phyloP scores from a whole-genome alignment of 1,140 invertebrate genomes.

The Drosophila bocki region DNA sequence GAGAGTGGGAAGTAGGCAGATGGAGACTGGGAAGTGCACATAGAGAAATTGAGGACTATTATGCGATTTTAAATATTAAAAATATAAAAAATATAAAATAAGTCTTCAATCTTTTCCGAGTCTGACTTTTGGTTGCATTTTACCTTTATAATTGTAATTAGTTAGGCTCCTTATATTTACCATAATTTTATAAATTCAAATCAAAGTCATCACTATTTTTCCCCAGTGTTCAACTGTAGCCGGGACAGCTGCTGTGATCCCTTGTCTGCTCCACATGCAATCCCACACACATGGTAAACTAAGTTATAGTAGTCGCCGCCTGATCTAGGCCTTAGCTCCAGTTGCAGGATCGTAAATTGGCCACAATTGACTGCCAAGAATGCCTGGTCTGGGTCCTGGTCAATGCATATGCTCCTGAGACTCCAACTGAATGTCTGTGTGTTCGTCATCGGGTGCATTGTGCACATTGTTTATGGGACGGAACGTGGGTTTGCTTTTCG shows the following conservation, averaged over 20 bases:
- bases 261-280: conserved; percentile 47
- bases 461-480: conserved; percentile 13
- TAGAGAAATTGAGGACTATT: background rate
- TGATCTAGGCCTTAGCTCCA: conserved; percentile 50
- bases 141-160: too few species aligned
- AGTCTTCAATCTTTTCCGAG: background rate
- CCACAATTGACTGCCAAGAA: conserved; percentile 69
- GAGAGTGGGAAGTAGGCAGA: conserved; percentile 31
- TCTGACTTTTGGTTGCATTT: background rate
- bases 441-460: conserved; percentile 42
- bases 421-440: conserved; percentile 18
- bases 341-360: conserved; percentile 69
- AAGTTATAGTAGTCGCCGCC: conserved; percentile 53
- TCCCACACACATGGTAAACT: conserved; percentile 62
- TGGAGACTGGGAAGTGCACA: conserved; percentile 1
- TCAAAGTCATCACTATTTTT: background rate
- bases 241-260: conserved; percentile 46
- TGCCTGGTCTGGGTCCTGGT: conserved; percentile 10
- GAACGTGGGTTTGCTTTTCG: background rate
- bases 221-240: conserved; percentile 12
- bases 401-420: conserved; percentile 3
- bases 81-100: too few species aligned
- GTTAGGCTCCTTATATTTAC: background rate
- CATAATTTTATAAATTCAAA: background rate
- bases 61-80: too few species aligned